These are phyloP conservation scores for Diarsia mendica DNA, from an alignment of 2,888 invertebrate species.

Conservation along the genomic window DNA sequence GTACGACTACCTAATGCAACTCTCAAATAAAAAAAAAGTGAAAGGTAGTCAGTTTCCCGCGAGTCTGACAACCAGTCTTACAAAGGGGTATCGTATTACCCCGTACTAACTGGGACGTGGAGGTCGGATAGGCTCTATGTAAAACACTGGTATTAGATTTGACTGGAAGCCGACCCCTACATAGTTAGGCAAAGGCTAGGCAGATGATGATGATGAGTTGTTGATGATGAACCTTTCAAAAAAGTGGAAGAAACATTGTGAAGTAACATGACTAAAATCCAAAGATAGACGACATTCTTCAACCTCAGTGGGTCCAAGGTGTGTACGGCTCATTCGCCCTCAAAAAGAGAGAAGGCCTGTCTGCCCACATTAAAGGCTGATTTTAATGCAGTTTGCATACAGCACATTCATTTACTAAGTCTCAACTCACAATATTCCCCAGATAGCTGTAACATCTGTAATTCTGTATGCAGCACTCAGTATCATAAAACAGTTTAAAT, in stretches of 20 bases:
- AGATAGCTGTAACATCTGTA: constrained; percentile 32
- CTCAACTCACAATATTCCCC: constrained; percentile 14
- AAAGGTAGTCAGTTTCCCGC: too few relatives aligned
- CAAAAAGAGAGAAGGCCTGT: not conserved
- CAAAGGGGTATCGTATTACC: too few relatives aligned
- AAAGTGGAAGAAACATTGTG: not conserved
- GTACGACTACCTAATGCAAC: too few relatives aligned
- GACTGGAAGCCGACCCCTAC: too few relatives aligned
- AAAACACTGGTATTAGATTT: not conserved
- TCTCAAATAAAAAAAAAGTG: too few relatives aligned
- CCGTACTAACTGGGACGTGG: too few relatives aligned
- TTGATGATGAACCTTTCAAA: not conserved
- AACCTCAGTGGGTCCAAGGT: not conserved
- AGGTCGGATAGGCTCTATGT: too few relatives aligned
- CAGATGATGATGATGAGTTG: too few relatives aligned
- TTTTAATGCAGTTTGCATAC: not conserved
- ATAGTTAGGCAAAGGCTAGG: too few relatives aligned
- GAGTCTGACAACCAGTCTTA: too few relatives aligned
- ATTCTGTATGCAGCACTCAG: constrained; percentile 41
- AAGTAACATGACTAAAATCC: too few relatives aligned
- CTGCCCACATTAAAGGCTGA: not conserved
- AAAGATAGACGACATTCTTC: too few relatives aligned
- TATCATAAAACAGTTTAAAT: constrained; percentile 64
- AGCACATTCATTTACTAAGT: constrained; percentile 30
- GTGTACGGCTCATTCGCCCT: not conserved